Evolutionary conservation across 1,140 invertebrate species (phyloP), one percentile per base, ranked within the genome.

Genomic region (Drosophila willistoni): DNA sequence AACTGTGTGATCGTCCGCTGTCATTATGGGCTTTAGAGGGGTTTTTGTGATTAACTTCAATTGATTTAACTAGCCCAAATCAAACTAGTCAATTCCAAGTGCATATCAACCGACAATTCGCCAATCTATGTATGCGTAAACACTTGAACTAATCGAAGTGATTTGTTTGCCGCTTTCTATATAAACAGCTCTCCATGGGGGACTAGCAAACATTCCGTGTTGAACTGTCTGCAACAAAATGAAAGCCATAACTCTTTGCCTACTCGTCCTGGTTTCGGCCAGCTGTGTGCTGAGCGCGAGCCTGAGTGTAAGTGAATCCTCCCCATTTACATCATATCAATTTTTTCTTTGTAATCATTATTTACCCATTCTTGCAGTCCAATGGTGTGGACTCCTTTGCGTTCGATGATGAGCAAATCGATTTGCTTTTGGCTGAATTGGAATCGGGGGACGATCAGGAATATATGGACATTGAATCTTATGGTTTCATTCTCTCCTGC

Each of bases 181-280:
- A 79, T 84, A 83, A 84, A 68, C 68, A 44, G 22, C 44, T 7
- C 1, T n/a, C 55, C 19, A 13, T 56, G 59, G 39, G 51, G 56
- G 34, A 10, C 10, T 0, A 33, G 13, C 64, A 17, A 69, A 70
- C 72, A 83, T 51, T 76, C 63, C 33, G n/a, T 51, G 57, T 64
- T 47, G 36, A 64, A 71, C 14, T 39, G 41, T 22, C 47, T 7
- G 29, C 29, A 29, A 64, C 25, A 83, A 69, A 62, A 89, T 79
- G 84, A 84, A 71, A 77, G 56, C 60, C 22, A 64, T 79, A 44
- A 83, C 62, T 3, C 41, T 87, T 10, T 79, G 75, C 22, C 76
- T 86, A 1, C 29, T 83, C 64, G 57, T 86, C 19, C 41, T 73
- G 64, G 66, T 67, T 9, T 71, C 73, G 1, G 77, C 73, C 74